Evolutionary conservation across 2,113 vertebrate species (phyloP).

Genomic region (Morone saxatilis): DNA sequence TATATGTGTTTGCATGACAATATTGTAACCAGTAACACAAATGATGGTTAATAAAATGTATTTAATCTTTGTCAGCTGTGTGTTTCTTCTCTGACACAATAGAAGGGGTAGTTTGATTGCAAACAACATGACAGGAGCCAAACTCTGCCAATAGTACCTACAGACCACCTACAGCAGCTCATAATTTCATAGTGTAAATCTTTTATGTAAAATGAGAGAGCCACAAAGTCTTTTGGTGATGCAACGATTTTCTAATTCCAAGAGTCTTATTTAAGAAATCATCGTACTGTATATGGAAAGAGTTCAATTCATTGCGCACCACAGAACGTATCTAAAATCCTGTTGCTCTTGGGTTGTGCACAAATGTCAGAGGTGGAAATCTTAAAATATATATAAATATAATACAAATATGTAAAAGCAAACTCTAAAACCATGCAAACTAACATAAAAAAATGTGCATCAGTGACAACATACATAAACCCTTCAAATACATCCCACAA

Average conservation of each 20-base stretch:
- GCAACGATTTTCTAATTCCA: neutral
- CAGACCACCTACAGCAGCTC: too few species aligned
- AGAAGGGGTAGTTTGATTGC: neutral
- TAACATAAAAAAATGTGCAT: neutral
- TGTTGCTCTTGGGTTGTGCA: too few species aligned
- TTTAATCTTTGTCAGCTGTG: neutral
- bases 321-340: neutral
- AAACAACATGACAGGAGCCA: too few species aligned
- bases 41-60: slow-evolving; percentile 11
- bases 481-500: too few species aligned
- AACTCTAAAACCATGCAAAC: neutral
- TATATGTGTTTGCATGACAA: slow-evolving; percentile 14
- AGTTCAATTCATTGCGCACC: neutral
- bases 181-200: too few species aligned
- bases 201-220: too few species aligned
- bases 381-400: too few species aligned
- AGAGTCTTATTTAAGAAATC: neutral
- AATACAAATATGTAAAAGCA: neutral
- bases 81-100: neutral
- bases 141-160: too few species aligned
- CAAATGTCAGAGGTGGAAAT: too few species aligned
- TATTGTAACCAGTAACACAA: slow-evolving; percentile 10
- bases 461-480: neutral
- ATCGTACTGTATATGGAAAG: neutral
- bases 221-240: too few species aligned